phyloP scores from a whole-genome alignment of 1,140 invertebrate genomes.

The Lanistes nyassanus region DNA sequence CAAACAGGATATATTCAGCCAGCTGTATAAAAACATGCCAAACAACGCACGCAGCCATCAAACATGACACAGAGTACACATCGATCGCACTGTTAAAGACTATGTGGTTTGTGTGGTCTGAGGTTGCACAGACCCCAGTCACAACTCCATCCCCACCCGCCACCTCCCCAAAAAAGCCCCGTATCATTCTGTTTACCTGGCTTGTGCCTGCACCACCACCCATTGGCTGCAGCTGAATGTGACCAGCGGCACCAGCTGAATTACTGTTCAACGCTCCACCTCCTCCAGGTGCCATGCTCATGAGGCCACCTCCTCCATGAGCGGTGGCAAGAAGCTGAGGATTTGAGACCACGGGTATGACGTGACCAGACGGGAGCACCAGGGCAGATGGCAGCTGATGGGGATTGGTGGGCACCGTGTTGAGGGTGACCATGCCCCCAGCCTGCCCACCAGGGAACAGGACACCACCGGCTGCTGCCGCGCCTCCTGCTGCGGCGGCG shows the following conservation, averaged over 20 bases:
- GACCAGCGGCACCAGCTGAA: conserved; percentile 3
- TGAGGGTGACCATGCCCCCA: conserved; percentile 45
- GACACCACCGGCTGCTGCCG: conserved; percentile 22
- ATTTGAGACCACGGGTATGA: conserved; percentile 68
- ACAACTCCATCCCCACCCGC: too few relatives aligned
- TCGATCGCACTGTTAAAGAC: too few relatives aligned
- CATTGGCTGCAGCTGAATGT: conserved; percentile 13
- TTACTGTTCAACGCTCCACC: neutral
- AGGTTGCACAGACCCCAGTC: too few relatives aligned
- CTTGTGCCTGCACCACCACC: conserved; percentile 8
- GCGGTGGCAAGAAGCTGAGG: conserved; percentile 45
- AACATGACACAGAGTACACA: too few relatives aligned
- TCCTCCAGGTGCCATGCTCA: neutral
- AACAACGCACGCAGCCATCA: too few relatives aligned
- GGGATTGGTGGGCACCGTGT: conserved; percentile 49
- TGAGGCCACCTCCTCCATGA: neutral
- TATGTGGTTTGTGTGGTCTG: too few relatives aligned
- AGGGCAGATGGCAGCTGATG: conserved; percentile 63
- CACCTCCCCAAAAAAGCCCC: too few relatives aligned
- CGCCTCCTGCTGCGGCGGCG: neutral
- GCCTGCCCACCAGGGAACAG: conserved; percentile 44
- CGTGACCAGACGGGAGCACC: conserved; percentile 67
- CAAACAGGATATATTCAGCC: too few relatives aligned
- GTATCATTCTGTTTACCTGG: conserved; percentile 1
- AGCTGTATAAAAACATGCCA: too few relatives aligned